A percentile compares a stretch with the other conserved stretches of the same genome.
Conservation (phyloP, 1,140 invertebrate genomes). For the Bradynema listronoti region DNA sequence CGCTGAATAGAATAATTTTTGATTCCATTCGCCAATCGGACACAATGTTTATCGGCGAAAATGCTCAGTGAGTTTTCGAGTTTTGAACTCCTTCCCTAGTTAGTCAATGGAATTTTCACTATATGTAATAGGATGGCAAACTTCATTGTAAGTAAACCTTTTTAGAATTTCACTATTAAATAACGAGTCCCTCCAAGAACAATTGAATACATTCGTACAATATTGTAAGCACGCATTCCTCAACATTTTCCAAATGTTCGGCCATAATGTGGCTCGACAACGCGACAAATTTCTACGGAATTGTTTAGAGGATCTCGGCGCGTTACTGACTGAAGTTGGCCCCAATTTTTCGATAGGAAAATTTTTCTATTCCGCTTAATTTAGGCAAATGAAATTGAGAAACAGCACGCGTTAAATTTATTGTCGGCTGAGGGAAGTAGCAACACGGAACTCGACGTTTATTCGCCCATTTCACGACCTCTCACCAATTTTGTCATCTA, state of each 20-base stretch:
- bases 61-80: background rate
- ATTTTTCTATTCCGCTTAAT: slow-evolving; percentile 5
- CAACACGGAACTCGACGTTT: background rate
- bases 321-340: slow-evolving; percentile 16
- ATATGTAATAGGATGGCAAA: background rate
- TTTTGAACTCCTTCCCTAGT: background rate
- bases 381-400: slow-evolving; percentile 14
- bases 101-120: background rate
- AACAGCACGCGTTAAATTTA: background rate
- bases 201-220: background rate
- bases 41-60: background rate
- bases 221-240: slow-evolving; percentile 6
- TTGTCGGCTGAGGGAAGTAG: background rate
- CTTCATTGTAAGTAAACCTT: background rate
- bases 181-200: background rate
- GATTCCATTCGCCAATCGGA: slow-evolving; percentile 20
- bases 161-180: background rate
- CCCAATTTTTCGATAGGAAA: background rate
- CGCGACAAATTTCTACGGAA: slow-evolving; percentile 24
- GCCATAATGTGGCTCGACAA: slow-evolving; percentile 29
- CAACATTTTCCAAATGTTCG: slow-evolving; percentile 22
- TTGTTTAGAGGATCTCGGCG: slow-evolving; percentile 26
- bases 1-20: slow-evolving; percentile 13
- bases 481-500: slow-evolving; percentile 26
- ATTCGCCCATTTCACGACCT: background rate